A percentile compares a stretch with the other conserved stretches of the same genome.
phyloP scores from a whole-genome alignment of 2,888 invertebrate genomes.

The Synanthedon formicaeformis region DNA sequence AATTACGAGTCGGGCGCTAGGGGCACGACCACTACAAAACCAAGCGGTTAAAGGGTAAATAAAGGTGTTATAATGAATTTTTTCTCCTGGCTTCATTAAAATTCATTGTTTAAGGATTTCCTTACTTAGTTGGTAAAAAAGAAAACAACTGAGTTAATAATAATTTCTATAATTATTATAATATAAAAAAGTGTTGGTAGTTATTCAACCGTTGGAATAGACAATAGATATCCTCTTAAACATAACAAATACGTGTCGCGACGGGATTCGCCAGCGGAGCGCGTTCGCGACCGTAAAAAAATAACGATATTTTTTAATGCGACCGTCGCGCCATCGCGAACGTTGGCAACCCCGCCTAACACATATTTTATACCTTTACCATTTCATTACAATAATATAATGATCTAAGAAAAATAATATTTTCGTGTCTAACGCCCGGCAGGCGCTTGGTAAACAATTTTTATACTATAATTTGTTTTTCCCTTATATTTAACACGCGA shows the following conservation, averaged over 20 bases:
- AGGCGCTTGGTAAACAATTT: slow-evolving; percentile 62
- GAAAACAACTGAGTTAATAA: slow-evolving; percentile 58
- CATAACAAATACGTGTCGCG: slow-evolving; percentile 59
- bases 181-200: slow-evolving; percentile 72
- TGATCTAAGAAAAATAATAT: slow-evolving; percentile 72
- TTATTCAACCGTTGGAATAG: slow-evolving; percentile 69
- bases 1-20: too few relatives aligned
- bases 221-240: slow-evolving; percentile 71
- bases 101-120: too few relatives aligned
- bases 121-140: slow-evolving; percentile 9
- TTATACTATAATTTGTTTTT: slow-evolving; percentile 67
- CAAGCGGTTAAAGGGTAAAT: too few relatives aligned
- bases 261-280: slow-evolving; percentile 6
- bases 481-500: slow-evolving; percentile 45
- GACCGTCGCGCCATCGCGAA: slow-evolving; percentile 18
- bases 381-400: slow-evolving; percentile 68
- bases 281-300: slow-evolving; percentile 48
- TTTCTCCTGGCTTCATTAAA: too few relatives aligned
- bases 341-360: slow-evolving; percentile 4
- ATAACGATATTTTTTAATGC: slow-evolving; percentile 45
- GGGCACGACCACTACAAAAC: too few relatives aligned
- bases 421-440: slow-evolving; percentile 58
- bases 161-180: slow-evolving; percentile 73
- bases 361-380: slow-evolving; percentile 51
- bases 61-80: too few relatives aligned